A percentile compares a stretch with the other conserved stretches of the same genome.
Evolutionary conservation across 2,113 vertebrate genomes (phyloP).

Genomic region (Pseudolaguvia tuberculata): DNA sequence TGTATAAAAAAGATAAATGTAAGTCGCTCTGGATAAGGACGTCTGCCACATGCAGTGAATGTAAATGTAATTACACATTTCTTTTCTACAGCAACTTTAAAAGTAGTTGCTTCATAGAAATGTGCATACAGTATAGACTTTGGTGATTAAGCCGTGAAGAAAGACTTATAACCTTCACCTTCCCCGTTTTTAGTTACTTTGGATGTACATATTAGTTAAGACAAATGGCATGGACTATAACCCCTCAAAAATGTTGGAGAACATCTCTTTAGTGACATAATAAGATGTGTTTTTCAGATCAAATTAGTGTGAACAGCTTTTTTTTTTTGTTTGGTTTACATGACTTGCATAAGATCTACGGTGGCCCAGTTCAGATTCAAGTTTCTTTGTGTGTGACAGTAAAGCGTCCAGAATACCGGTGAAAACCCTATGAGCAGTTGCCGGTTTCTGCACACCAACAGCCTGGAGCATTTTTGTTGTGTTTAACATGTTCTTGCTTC

Average conservation of each 20-base stretch:
- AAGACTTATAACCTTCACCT: not conserved
- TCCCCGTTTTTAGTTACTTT: not conserved
- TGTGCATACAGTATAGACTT: not conserved
- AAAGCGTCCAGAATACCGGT: no score
- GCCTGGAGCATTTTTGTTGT: not conserved
- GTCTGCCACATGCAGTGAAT: no score
- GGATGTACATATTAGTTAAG: not conserved
- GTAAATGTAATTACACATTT: not conserved
- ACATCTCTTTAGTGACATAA: not conserved
- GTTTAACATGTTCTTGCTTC: not conserved
- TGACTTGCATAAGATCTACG: not conserved
- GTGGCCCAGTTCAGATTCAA: no score
- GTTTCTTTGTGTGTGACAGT: no score
- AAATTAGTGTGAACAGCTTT: not conserved
- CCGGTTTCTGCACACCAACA: no score
- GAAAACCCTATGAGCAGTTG: no score
- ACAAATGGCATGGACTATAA: not conserved
- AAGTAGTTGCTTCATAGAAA: not conserved
- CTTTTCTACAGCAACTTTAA: not conserved
- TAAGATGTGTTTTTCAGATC: constrained; percentile 6
- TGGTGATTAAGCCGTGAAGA: no score
- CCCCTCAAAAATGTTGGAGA: not conserved
- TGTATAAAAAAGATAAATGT: no score
- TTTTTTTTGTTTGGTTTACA: constrained; percentile 1
- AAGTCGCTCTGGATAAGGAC: no score